Conservation (phyloP, 2,113 vertebrate genomes). For the Tragelaphus strepsiceros region DNA sequence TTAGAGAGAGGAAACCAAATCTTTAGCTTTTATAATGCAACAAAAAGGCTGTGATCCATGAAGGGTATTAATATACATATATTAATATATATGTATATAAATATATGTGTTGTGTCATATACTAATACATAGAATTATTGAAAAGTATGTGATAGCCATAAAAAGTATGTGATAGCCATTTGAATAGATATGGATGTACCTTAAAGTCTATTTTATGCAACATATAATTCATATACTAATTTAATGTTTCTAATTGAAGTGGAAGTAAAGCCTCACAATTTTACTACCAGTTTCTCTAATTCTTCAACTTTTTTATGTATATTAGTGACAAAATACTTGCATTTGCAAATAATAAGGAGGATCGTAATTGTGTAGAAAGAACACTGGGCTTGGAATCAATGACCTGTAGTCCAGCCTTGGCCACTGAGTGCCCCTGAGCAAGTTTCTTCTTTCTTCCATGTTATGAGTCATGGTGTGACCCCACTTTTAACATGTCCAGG, state of each 20-base stretch:
- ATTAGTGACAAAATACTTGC: neutral
- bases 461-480: neutral
- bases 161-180: neutral
- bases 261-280: conserved; percentile 79
- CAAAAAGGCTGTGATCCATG: neutral
- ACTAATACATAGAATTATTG: neutral
- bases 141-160: neutral
- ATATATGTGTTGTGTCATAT: neutral
- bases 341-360: neutral
- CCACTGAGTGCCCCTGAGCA: neutral
- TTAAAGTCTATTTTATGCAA: neutral
- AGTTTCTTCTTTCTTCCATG: neutral
- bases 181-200: neutral
- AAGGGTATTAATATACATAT: neutral
- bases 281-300: neutral
- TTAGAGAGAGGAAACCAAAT: neutral
- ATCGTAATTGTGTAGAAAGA: neutral
- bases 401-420: neutral
- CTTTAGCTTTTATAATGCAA: neutral
- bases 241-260: neutral
- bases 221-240: neutral
- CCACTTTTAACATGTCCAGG: neutral
- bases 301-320: neutral
- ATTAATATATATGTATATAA: neutral
- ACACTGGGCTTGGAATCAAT: neutral